phyloP scores from a whole-genome alignment of 2,888 invertebrate genomes.

The Watsonalla cultraria region DNA sequence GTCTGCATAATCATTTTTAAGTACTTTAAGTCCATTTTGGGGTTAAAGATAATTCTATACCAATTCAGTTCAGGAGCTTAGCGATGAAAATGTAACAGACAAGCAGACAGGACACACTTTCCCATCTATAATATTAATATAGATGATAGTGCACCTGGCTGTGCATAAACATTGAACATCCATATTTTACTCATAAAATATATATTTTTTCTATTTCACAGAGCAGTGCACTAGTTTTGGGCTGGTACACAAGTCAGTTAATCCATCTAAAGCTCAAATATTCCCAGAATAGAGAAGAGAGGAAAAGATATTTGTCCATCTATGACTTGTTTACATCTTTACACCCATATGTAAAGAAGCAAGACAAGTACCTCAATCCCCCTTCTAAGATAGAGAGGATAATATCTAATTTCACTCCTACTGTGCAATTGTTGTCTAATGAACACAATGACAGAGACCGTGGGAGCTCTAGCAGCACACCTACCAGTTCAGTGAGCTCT shows the following conservation, averaged over 20 bases:
- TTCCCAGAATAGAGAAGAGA: slow-evolving; percentile 21
- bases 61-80: too few species aligned
- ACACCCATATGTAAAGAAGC: slow-evolving; percentile 45
- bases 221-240: slow-evolving; percentile 80
- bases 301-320: slow-evolving; percentile 27
- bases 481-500: slow-evolving; percentile 26
- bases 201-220: slow-evolving; percentile 37
- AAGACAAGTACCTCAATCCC: slow-evolving; percentile 31
- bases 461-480: slow-evolving; percentile 18
- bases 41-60: too few species aligned
- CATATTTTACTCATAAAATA: neutral
- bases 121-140: neutral
- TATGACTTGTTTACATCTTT: slow-evolving; percentile 39
- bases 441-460: slow-evolving; percentile 35
- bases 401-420: slow-evolving; percentile 41
- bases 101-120: too few species aligned
- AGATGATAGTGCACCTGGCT: slow-evolving; percentile 11
- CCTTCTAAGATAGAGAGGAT: slow-evolving; percentile 41
- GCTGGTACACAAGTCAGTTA: slow-evolving; percentile 81
- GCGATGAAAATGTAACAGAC: too few species aligned
- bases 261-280: slow-evolving; percentile 60
- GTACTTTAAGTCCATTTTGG: too few species aligned
- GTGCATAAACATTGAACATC: neutral
- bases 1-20: too few species aligned
- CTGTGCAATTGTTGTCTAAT: slow-evolving; percentile 62